phyloP scores from a whole-genome alignment of 2,888 invertebrate species.

The Tetragnatha montana region DNA sequence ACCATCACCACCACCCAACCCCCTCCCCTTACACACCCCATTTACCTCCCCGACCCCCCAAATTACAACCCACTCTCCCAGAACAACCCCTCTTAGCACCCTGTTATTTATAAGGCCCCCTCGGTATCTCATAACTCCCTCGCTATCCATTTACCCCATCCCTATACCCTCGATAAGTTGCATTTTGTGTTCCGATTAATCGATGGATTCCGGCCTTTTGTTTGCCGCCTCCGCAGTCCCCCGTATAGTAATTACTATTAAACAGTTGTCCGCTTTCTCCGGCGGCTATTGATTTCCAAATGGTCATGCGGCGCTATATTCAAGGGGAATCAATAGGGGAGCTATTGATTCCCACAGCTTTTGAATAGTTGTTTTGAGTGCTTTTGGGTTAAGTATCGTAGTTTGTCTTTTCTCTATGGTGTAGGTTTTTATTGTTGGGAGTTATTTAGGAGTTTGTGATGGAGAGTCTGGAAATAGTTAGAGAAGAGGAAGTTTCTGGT shows the following conservation, averaged over 20 bases:
- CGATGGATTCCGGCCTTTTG: constrained; percentile 63
- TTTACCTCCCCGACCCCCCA: constrained; percentile 7
- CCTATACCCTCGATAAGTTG: constrained; percentile 8
- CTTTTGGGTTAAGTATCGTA: neutral
- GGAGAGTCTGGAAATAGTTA: neutral
- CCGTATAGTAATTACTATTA: constrained; percentile 62
- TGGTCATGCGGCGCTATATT: constrained; percentile 33
- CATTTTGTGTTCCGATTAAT: constrained; percentile 43
- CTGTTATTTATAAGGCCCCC: constrained; percentile 45
- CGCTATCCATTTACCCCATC: constrained; percentile 29
- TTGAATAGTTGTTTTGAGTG: constrained; percentile 10
- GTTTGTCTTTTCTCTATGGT: neutral
- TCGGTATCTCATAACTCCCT: constrained; percentile 42
- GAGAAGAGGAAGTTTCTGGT: neutral
- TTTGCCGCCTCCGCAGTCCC: constrained; percentile 40
- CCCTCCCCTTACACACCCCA: neutral
- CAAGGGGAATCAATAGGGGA: constrained; percentile 30
- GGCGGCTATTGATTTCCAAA: constrained; percentile 58
- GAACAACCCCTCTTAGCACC: constrained; percentile 34
- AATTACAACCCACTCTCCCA: constrained; percentile 38
- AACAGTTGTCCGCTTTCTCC: constrained; percentile 69
- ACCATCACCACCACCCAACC: constrained; percentile 4
- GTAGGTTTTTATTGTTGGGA: neutral
- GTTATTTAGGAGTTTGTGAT: neutral
- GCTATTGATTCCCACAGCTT: constrained; percentile 40